Evolutionary conservation across 2,888 invertebrate genomes (phyloP).

Genomic region (Mythimna albipuncta): DNA sequence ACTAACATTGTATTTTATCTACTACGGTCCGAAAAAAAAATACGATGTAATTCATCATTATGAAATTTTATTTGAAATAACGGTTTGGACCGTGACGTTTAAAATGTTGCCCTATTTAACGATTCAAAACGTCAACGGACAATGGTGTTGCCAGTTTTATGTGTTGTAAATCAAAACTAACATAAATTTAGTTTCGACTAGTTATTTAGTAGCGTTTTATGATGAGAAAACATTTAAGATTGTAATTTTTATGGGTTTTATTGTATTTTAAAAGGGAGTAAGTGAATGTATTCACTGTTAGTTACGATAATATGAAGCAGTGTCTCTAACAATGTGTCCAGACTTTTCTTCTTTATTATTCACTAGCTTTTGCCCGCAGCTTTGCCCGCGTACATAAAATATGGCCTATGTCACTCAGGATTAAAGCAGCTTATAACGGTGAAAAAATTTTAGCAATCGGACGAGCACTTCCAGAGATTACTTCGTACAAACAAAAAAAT

Average conservation of each 20-base stretch:
- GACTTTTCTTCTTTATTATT: no score
- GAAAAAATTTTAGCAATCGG: no score
- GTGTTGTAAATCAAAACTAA: conserved; percentile 82
- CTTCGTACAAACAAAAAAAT: no score
- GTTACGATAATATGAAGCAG: background rate
- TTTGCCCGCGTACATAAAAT: no score
- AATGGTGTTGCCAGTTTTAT: conserved; percentile 84
- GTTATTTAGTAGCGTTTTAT: conserved; percentile 73
- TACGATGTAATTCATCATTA: conserved; percentile 73
- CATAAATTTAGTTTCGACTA: conserved; percentile 79
- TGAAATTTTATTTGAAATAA: conserved; percentile 80
- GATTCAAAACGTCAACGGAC: conserved; percentile 82
- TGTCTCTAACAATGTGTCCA: background rate
- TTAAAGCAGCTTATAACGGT: no score
- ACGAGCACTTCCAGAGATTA: no score
- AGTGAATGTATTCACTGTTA: conserved; percentile 7
- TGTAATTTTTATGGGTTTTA: conserved; percentile 53
- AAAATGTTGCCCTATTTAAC: conserved; percentile 86
- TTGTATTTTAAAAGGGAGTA: conserved; percentile 51
- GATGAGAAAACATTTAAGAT: conserved; percentile 74
- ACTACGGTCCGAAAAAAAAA: conserved; percentile 59
- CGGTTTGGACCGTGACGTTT: conserved; percentile 84
- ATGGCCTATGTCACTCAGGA: no score
- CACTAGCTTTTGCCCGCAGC: no score
- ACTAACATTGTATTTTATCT: conserved; percentile 65